Conservation (phyloP, 2,888 invertebrate species). For the Sepiola atlantica region DNA sequence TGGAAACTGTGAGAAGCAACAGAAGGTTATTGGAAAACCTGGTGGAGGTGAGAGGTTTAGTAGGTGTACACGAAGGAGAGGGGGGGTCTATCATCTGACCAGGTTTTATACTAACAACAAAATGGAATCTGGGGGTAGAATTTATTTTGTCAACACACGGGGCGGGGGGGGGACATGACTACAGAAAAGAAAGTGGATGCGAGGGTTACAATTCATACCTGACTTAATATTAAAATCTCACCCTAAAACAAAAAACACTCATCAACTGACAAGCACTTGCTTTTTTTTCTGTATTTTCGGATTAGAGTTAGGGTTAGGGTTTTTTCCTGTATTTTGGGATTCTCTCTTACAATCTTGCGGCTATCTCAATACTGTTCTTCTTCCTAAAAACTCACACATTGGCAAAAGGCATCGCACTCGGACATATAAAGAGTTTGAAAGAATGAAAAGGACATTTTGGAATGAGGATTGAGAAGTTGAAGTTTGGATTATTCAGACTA, state of each 20-base stretch:
- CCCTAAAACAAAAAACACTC: too few species aligned
- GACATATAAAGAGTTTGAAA: too few species aligned
- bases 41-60: neutral
- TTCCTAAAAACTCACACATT: neutral
- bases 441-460: too few species aligned
- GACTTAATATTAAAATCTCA: neutral
- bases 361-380: neutral
- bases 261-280: neutral
- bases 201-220: neutral
- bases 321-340: too few species aligned
- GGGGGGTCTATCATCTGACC: neutral
- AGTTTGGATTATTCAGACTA: too few species aligned
- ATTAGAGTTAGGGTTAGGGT: neutral
- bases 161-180: neutral
- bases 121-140: neutral
- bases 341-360: too few species aligned
- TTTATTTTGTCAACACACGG: neutral
- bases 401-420: too few species aligned
- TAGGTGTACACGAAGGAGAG: neutral
- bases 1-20: neutral
- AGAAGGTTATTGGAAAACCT: neutral
- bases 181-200: neutral
- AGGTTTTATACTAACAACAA: neutral
- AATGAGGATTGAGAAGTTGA: too few species aligned
- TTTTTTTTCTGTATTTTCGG: neutral